These are phyloP conservation scores for Arbacia lixula DNA, from an alignment of 53 echinoderm and acorn worm species.

Conservation along the genomic window DNA sequence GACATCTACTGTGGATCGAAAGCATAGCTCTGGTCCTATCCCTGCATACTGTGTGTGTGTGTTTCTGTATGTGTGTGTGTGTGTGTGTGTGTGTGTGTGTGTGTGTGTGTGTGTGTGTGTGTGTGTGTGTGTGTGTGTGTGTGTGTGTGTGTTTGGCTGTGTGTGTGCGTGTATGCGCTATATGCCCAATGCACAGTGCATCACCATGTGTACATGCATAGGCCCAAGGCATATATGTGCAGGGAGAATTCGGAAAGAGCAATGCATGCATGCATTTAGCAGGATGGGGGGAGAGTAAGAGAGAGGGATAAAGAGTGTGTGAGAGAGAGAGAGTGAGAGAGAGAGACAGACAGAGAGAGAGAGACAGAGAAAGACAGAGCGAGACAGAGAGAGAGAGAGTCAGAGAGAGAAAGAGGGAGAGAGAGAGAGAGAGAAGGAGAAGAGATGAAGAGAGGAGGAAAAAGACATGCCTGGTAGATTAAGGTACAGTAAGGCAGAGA, in stretches of 20 bases:
- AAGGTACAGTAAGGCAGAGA: no score
- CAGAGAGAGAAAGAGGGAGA: not conserved
- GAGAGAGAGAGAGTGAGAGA: not conserved
- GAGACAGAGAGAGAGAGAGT: no score
- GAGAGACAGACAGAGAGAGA: no score
- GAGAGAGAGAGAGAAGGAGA: no score
- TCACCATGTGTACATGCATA: constrained; percentile 21
- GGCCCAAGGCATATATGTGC: constrained; percentile 16
- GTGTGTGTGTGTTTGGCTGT: constrained; percentile 36
- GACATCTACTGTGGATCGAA: not conserved
- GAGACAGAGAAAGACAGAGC: no score
- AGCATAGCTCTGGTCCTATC: not conserved
- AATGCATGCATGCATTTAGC: constrained; percentile 32
- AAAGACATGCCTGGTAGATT: not conserved
- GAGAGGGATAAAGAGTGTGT: no score
- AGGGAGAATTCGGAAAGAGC: constrained; percentile 9
- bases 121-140: constrained; percentile 21
- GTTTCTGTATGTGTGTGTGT: constrained; percentile 22
- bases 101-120: constrained; percentile 26
- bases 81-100: constrained; percentile 19
- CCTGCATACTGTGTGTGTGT: constrained; percentile 4
- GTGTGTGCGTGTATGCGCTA: constrained; percentile 3
- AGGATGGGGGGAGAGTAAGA: not conserved
- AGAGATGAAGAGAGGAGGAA: no score
- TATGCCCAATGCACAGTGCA: constrained; percentile 5